Evolutionary conservation across 2,113 vertebrate genomes (phyloP).

Genomic region (Paralichthys olivaceus): DNA sequence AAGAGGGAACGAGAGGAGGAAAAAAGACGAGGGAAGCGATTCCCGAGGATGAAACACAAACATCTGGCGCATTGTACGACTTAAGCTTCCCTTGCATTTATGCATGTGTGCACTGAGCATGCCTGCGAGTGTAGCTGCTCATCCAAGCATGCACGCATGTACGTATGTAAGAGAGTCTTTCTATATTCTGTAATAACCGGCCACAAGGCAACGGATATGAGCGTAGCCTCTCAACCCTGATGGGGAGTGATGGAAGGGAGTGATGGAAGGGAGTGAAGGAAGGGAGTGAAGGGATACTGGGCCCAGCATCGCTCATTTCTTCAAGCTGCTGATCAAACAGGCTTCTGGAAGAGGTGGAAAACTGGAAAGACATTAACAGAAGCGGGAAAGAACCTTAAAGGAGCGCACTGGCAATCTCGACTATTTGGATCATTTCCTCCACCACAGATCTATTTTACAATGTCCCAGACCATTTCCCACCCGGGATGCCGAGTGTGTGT

Average conservation of each 20-base stretch:
- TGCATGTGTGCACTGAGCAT: background rate
- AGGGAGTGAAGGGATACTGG: background rate
- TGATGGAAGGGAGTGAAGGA: too few species aligned
- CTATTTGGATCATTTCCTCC: conserved; percentile 70
- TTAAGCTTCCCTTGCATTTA: conserved; percentile 53
- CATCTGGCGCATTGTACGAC: conserved; percentile 70
- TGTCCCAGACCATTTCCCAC: conserved; percentile 70
- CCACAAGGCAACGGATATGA: background rate
- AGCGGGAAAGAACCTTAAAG: conserved; percentile 63
- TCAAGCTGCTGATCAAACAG: conserved; percentile 58
- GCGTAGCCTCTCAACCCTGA: too few species aligned
- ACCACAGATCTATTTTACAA: conserved; percentile 68
- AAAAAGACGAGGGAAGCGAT: background rate
- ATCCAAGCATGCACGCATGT: background rate
- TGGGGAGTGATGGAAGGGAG: too few species aligned
- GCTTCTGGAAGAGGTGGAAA: conserved; percentile 36
- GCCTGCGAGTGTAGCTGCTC: background rate
- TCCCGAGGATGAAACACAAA: conserved; percentile 49
- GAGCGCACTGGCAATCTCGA: conserved; percentile 40
- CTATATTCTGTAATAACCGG: background rate
- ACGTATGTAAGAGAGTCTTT: background rate
- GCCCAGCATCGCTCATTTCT: background rate
- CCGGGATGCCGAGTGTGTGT: conserved; percentile 35
- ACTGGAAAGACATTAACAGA: conserved; percentile 61
- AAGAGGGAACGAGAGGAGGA: background rate